phyloP scores from a whole-genome alignment of 30 jellyfish, hydroid and myxozoan species.

The Cassiopea andromeda region DNA sequence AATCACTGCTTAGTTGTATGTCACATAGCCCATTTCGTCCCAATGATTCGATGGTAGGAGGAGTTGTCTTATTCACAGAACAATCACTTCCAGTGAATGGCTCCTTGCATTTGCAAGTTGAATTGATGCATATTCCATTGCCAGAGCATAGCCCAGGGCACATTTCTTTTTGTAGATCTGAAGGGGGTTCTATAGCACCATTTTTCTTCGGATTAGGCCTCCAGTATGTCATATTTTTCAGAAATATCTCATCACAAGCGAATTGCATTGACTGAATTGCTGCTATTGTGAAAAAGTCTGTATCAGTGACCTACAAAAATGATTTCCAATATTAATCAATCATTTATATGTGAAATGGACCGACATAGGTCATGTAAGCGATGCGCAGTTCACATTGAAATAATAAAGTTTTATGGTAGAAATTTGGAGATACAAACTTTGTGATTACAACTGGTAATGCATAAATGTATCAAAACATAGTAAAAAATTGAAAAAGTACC shows the following conservation, averaged over 20 bases:
- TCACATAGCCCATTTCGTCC: neutral
- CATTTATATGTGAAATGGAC: neutral
- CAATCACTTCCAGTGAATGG: conserved; percentile 4
- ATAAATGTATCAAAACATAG: neutral
- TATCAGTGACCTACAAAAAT: conserved; percentile 27
- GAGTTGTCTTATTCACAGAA: neutral
- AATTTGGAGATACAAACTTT: neutral
- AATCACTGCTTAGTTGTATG: conserved; percentile 38
- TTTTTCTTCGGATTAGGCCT: conserved; percentile 8
- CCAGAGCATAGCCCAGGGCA: conserved; percentile 18
- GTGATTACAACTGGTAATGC: neutral
- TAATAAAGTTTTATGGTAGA: no score
- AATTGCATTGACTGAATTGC: conserved; percentile 50
- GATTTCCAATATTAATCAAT: neutral
- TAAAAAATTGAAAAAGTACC: neutral
- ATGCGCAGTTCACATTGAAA: neutral
- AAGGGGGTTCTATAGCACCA: conserved; percentile 61
- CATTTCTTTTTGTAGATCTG: conserved; percentile 42
- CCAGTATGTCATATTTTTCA: conserved; percentile 56
- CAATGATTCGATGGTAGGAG: neutral
- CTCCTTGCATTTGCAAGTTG: neutral
- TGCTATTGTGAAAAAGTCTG: conserved; percentile 20
- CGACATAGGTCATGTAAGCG: neutral
- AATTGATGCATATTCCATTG: neutral
- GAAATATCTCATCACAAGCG: conserved; percentile 64